Conservation (phyloP, 2,888 invertebrate species). For the Pseudoips prasinana region DNA sequence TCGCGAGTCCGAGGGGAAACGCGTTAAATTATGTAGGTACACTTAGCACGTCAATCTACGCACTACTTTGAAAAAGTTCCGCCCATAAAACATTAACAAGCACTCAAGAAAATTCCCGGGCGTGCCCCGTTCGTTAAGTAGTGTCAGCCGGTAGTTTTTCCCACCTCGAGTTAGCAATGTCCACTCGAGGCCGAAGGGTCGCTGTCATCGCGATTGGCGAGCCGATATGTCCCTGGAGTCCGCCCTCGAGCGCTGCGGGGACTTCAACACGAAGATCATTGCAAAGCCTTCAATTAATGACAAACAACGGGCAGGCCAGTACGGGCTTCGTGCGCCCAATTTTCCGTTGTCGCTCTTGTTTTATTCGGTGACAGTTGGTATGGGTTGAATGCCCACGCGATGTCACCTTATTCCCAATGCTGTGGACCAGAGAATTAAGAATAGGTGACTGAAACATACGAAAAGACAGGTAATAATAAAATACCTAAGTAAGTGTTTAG, state of each 20-base stretch:
- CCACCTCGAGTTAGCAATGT: slow-evolving; percentile 67
- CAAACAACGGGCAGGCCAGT: slow-evolving; percentile 53
- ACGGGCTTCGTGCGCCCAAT: slow-evolving; percentile 63
- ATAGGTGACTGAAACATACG: slow-evolving; percentile 10
- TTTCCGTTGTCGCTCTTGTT: slow-evolving; percentile 75
- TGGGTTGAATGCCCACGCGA: slow-evolving; percentile 60
- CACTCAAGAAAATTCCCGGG: slow-evolving; percentile 79
- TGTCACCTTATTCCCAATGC: slow-evolving; percentile 48
- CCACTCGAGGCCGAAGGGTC: slow-evolving; percentile 65
- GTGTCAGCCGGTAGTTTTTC: slow-evolving; percentile 80
- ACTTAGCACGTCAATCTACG: slow-evolving; percentile 78
- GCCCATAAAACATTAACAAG: slow-evolving; percentile 82
- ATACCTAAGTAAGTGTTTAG: too few species aligned
- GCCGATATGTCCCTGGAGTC: slow-evolving; percentile 76
- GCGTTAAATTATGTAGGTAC: slow-evolving; percentile 79
- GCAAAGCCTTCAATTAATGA: slow-evolving; percentile 78
- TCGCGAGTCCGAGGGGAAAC: slow-evolving; percentile 59
- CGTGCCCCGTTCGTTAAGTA: slow-evolving; percentile 77
- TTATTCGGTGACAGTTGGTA: slow-evolving; percentile 70
- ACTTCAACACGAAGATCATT: slow-evolving; percentile 69
- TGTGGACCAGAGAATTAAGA: slow-evolving; percentile 12
- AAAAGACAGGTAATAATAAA: too few species aligned
- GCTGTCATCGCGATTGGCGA: slow-evolving; percentile 78
- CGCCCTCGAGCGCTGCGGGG: slow-evolving; percentile 53
- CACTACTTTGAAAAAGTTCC: slow-evolving; percentile 78